Evolutionary conservation across 1,140 invertebrate genomes (phyloP).

Genomic region (Ooceraea biroi): DNA sequence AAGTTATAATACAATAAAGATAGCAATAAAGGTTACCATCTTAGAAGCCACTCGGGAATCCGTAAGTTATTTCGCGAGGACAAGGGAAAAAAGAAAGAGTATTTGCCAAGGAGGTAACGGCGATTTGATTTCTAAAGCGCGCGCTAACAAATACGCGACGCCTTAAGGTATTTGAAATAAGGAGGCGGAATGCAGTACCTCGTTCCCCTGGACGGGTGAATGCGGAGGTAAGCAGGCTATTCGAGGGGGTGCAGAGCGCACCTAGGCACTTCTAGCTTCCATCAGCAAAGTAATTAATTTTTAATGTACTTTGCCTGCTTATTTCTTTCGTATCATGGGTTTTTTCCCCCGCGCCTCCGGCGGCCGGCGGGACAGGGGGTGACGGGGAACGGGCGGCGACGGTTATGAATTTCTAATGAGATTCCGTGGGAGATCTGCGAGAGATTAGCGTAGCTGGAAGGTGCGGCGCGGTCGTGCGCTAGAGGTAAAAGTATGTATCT

Average conservation of each 20-base stretch:
- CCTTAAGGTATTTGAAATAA: constrained; percentile 69
- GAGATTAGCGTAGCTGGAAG: constrained; percentile 84
- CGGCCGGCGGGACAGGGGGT: constrained; percentile 51
- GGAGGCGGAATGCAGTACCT: constrained; percentile 68
- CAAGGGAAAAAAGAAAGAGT: neutral
- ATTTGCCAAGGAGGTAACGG: constrained; percentile 35
- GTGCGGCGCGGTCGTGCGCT: constrained; percentile 65
- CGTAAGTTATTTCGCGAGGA: neutral
- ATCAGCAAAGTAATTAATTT: constrained; percentile 87
- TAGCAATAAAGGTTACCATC: too few species aligned
- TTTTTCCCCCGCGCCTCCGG: constrained; percentile 78
- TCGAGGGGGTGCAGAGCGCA: constrained; percentile 74
- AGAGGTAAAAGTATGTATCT: constrained; percentile 79
- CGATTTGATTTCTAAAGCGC: constrained; percentile 58
- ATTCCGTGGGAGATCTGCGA: constrained; percentile 86
- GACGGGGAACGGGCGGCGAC: constrained; percentile 71
- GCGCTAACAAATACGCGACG: constrained; percentile 60
- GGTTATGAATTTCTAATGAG: constrained; percentile 87
- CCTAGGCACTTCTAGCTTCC: constrained; percentile 85
- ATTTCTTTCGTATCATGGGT: constrained; percentile 86
- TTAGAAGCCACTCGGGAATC: constrained; percentile 5
- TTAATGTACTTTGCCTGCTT: constrained; percentile 87
- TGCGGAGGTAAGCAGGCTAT: constrained; percentile 63
- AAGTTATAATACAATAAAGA: too few species aligned
- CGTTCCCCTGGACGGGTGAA: constrained; percentile 55